These are phyloP conservation scores for Argyresthia albistria DNA, from an alignment of 2,888 invertebrate species.

Conservation along the genomic window DNA sequence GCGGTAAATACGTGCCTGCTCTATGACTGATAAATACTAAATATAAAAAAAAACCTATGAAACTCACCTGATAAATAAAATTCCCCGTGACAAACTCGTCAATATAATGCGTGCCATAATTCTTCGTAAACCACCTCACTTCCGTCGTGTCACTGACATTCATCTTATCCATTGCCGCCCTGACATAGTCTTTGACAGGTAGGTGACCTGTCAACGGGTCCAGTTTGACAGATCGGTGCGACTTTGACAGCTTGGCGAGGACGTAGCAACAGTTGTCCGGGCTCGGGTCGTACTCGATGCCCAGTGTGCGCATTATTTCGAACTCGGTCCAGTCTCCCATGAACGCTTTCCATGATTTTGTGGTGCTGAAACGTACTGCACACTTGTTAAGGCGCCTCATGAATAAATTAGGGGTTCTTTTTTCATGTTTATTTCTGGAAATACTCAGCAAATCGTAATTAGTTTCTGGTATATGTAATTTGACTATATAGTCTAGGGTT, in stretches of 20 bases:
- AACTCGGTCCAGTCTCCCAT: slow-evolving; percentile 87
- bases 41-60: no score
- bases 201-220: slow-evolving; percentile 71
- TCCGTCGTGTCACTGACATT: slow-evolving; percentile 78
- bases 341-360: slow-evolving; percentile 90
- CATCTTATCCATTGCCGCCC: slow-evolving; percentile 74
- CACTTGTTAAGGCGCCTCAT: no score
- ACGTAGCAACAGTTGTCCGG: slow-evolving; percentile 85
- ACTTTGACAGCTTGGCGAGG: slow-evolving; percentile 75
- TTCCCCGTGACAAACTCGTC: slow-evolving; percentile 89
- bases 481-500: no score
- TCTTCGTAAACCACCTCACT: slow-evolving; percentile 83
- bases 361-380: slow-evolving; percentile 53
- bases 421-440: no score
- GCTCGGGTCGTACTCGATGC: slow-evolving; percentile 75
- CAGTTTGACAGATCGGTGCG: slow-evolving; percentile 78
- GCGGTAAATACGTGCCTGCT: no score
- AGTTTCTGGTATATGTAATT: no score
- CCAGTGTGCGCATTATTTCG: slow-evolving; percentile 85
- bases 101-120: slow-evolving; percentile 90
- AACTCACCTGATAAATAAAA: slow-evolving; percentile 85
- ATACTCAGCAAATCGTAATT: no score
- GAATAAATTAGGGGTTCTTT: no score
- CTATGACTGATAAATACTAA: no score
- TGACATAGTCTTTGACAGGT: slow-evolving; percentile 76